phyloP scores from a whole-genome alignment of 92 coral and sea anemone genomes.

The Galaxea fascicularis region DNA sequence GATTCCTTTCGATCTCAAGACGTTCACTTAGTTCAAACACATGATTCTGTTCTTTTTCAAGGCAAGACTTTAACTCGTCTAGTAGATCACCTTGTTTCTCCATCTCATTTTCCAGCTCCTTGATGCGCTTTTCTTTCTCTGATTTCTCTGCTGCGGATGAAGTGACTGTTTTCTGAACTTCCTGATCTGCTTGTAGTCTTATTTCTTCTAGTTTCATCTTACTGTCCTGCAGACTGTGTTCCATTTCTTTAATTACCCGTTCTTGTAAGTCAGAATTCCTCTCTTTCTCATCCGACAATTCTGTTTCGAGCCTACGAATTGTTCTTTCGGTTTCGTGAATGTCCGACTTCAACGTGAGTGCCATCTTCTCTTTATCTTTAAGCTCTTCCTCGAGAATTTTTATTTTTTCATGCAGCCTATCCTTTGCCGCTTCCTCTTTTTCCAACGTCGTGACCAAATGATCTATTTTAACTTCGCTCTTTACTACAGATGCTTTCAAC shows the following conservation, averaged over 20 bases:
- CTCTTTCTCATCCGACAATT: slow-evolving; percentile 59
- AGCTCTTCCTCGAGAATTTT: slow-evolving; percentile 42
- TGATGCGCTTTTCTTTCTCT: slow-evolving; percentile 62
- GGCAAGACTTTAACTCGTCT: slow-evolving; percentile 41
- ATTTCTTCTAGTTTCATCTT: slow-evolving; percentile 53
- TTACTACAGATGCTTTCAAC: slow-evolving; percentile 11
- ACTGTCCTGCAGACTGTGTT: slow-evolving; percentile 60
- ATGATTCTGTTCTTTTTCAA: slow-evolving; percentile 68
- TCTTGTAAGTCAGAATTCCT: slow-evolving; percentile 64
- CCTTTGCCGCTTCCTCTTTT: slow-evolving; percentile 42
- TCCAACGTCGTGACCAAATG: slow-evolving; percentile 16
- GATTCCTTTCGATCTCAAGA: slow-evolving; percentile 54
- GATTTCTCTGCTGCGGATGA: slow-evolving; percentile 52
- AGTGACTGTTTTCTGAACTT: slow-evolving; percentile 38
- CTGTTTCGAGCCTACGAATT: slow-evolving; percentile 39
- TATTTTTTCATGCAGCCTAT: slow-evolving; percentile 59
- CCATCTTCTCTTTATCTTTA: slow-evolving; percentile 62
- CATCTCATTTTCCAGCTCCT: slow-evolving; percentile 58
- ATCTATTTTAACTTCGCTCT: slow-evolving; percentile 55
- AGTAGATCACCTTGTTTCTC: slow-evolving; percentile 45
- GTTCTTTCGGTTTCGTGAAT: slow-evolving; percentile 41
- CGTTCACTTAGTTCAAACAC: slow-evolving; percentile 68
- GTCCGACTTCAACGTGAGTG: slow-evolving; percentile 39
- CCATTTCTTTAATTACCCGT: slow-evolving; percentile 71
- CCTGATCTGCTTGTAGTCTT: slow-evolving; percentile 54